Base-by-base conservation (phyloP, 2,113 vertebrate species). In the Copsychus sechellarum region DNA sequence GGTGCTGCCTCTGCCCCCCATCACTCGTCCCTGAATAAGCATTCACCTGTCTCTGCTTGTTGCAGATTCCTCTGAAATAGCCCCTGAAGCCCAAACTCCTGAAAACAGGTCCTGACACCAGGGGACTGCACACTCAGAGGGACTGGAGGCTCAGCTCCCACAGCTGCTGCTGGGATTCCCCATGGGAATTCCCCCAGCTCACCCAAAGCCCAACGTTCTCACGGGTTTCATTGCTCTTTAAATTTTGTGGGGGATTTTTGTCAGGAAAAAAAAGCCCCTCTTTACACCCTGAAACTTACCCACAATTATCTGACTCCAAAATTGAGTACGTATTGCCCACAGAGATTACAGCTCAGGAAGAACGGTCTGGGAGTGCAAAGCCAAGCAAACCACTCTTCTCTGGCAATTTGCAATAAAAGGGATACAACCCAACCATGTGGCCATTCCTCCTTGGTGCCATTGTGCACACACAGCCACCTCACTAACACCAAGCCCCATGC, bases 401-500 rank as follows among this genome's bases (percentile, higher is more conserved):
- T 38, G 25, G 28, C 34, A 42, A 31, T n/a, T n/a, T 60, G 58
- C 50, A 86, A 11, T 0, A 1, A 20, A 50, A 65, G 36, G 12
- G 69, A 9, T 12, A 23, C 42, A 58, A 13, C 53, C 19, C 50
- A 65, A 0, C 4, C 2, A 2, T n/a, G 18, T 0, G 8, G 24
- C 7, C 14, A 10, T 10, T 62, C 70, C 62, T 40, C 4, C 0
- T 1, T 42, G 45, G 47, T 48, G 50, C 51, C 9, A 0, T 17
- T 50, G 2, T 28, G 81, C 51, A 58, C 4, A 2, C 3, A 5
- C 26, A 42, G 42, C 33, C 40, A 5, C 12, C 42, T 53, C 11
- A 3, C 34, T 8, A 8, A n/a, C 2, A 3, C 42, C 4, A 1
- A 66, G 48, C 57, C 9, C 31, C 2, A 0, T 0, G 0, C 40